Base-by-base conservation (phyloP, 1,140 invertebrate species). In the Psilanteris sp. region DNA sequence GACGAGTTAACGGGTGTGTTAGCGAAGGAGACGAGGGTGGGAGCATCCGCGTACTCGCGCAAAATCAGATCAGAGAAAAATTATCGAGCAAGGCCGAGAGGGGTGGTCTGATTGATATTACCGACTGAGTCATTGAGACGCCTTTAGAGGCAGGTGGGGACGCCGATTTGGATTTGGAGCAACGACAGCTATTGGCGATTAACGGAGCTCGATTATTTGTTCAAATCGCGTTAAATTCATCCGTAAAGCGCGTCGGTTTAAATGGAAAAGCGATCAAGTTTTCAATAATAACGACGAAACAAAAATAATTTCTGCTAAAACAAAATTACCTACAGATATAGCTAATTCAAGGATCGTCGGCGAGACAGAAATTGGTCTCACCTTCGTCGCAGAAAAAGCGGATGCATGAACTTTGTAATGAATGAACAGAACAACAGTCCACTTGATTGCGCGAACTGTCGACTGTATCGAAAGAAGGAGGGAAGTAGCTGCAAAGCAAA, bases 41-140 rank as follows among this genome's bases (percentile, higher is more conserved):
- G n/a, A n/a, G n/a, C n/a, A n/a, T n/a, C n/a, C n/a, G n/a, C n/a
- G n/a, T n/a, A 32, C 26, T 24, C 15, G 9, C 2, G 18, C 11
- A 4, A 31, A 44, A 57, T 57, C 39, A 43, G 44, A 57, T 44
- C 54, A 27, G 29, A 22, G 34, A 44, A 57, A 57, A 57, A 43
- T 57, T 57, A 43, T 39, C 13, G 14, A 4, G 22, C 6, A 10
- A 1, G 8, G 15, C 10, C 14, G 5, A 6, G 5, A 24, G 15
- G 13, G 18, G 11, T 14, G n/a, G 14, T 31, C 27, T 31, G 15
- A 18, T 29, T 27, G 1, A 11, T 1, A 14, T 15, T 44, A 16
- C 41, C 41, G 13, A 44, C 24, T 6, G 2, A 10, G 37, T 14
- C 11, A 24, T 41, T 7, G 37, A 14, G 0, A 31, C 13, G 13